Evolutionary conservation across 2,888 invertebrate species (phyloP), one percentile per base, ranked within the genome.

Genomic region (Microlaimidae sp.): DNA sequence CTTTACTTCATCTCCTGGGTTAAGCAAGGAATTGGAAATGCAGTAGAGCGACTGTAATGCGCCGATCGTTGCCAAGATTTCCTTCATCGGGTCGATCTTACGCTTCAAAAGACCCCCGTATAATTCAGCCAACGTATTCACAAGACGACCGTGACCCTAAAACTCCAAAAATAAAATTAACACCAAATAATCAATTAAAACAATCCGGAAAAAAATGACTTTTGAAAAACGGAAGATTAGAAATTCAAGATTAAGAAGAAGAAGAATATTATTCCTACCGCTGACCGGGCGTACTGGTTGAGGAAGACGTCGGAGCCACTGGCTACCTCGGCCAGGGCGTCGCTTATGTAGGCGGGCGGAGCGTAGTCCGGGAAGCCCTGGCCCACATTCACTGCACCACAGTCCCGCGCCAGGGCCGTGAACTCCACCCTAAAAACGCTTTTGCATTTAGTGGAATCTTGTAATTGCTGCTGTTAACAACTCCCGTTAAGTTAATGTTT

Each of bases 31-130:
- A 70, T 84, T 78, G 57, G 93, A 82, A 10, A 84, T 74, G 48
- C 82, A 81, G 73, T 82, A 95, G 0, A 99, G 75, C 1, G 92
- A 85, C 70, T 92, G 89, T 68, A 95, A 97, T 1, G 95, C 97
- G 4, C 97, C 97, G 40, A 79, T 77, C 0, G 90, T 87, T 1
- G 95, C 81, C 29, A 95, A 69, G 43, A 97, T 77, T 72, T 99
- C 90, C 55, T 78, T 83, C 60, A 81, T 76, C 0, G 88, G 80
- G 73, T 95, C 81, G 19, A 99, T 77, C 52, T 81, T 72, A 49
- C 81, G 78, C 1, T 79, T 79, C 49, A 87, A 72, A 21, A 90
- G 69, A 47, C 81, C 80, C 0, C 85, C 83, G 71, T 92, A 97
- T 2, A 95, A 72, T 67, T 85, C 83, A 0, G 83, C 75, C 29